A percentile compares a stretch with the other conserved stretches of the same genome.
These are phyloP conservation scores for Drosophila niveifrons DNA, from an alignment of 2,888 invertebrate genomes.

Conservation along the genomic window DNA sequence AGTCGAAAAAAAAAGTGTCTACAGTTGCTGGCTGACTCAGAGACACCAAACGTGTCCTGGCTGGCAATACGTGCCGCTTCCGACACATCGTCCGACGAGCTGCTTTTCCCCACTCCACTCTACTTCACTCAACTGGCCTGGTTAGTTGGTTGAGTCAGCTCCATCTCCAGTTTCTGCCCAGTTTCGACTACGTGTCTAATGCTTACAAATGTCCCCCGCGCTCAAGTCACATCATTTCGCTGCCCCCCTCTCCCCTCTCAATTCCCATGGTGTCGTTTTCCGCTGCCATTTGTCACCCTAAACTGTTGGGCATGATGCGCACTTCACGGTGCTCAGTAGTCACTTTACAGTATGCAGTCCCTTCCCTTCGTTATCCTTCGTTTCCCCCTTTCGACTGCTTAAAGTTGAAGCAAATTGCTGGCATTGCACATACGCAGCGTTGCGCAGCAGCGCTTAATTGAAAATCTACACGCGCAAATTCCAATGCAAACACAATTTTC, in stretches of 20 bases:
- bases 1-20: conserved; percentile 30
- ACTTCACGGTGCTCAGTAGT: conserved; percentile 37
- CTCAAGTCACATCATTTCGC: conserved; percentile 23
- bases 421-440: conserved; percentile 70
- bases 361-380: not conserved
- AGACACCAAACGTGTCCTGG: conserved; percentile 44
- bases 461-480: conserved; percentile 70
- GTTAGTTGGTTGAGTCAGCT: conserved; percentile 17
- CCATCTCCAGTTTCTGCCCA: conserved; percentile 12
- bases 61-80: conserved; percentile 61
- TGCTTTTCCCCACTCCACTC: too few species aligned
- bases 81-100: conserved; percentile 45
- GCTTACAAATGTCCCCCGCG: conserved; percentile 64
- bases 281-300: conserved; percentile 57
- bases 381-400: conserved; percentile 9
- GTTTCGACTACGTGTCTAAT: conserved; percentile 67
- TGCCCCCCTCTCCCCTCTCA: not conserved
- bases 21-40: conserved; percentile 48
- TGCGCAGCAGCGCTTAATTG: conserved; percentile 59
- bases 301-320: conserved; percentile 54
- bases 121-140: not conserved
- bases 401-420: conserved; percentile 40
- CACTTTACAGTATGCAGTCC: conserved; percentile 11
- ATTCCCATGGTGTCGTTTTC: conserved; percentile 33
- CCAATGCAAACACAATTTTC: conserved; percentile 66